phyloP scores from a whole-genome alignment of 2,888 invertebrate genomes.

The Seladonia tumulorum region DNA sequence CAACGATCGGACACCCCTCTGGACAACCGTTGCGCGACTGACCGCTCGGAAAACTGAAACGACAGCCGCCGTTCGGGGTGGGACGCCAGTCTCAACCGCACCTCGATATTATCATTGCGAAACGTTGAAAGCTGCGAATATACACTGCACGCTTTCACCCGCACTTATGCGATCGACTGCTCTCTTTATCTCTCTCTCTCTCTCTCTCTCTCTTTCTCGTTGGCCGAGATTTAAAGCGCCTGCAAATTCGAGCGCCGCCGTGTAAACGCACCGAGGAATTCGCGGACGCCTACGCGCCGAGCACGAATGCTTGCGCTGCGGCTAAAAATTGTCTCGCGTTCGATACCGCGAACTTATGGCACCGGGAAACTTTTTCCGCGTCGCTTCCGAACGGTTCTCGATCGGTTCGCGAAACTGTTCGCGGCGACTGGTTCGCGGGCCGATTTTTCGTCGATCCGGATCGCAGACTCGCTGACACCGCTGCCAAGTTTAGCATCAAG shows the following conservation, averaged over 20 bases:
- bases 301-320: background rate
- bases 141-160: conserved; percentile 18
- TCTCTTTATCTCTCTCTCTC: no score
- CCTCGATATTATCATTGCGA: background rate
- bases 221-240: conserved; percentile 49
- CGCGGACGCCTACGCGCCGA: conserved; percentile 29
- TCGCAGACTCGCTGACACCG: conserved; percentile 31
- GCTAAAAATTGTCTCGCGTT: conserved; percentile 16
- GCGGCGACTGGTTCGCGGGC: conserved; percentile 57
- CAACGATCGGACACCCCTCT: background rate
- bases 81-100: background rate
- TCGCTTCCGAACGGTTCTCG: background rate
- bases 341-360: conserved; percentile 15
- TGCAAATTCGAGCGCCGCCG: conserved; percentile 25
- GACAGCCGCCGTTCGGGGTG: background rate
- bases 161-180: conserved; percentile 35
- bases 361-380: conserved; percentile 19
- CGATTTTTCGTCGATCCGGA: conserved; percentile 34
- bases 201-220: background rate
- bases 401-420: conserved; percentile 1
- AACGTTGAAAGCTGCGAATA: background rate
- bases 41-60: background rate
- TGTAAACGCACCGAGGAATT: conserved; percentile 35
- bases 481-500: conserved; percentile 53
- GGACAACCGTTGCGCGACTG: background rate